Evolutionary conservation across 1,140 invertebrate species (phyloP).

Genomic region (Maconellicoccus hirsutus): DNA sequence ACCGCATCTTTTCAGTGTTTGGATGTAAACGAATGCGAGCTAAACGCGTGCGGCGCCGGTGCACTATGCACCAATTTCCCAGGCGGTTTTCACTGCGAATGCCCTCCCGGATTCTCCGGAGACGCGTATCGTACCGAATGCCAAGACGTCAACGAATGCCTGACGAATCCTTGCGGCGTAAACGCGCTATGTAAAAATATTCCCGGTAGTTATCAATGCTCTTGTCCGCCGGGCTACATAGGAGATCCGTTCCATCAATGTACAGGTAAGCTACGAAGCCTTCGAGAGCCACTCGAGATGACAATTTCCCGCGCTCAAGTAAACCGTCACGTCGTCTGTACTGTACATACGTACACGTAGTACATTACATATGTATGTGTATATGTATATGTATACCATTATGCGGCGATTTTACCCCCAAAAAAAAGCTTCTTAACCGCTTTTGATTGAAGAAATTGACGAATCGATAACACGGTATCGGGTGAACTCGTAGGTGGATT

Average conservation of each 20-base stretch:
- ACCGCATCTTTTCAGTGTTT: slow-evolving; percentile 47
- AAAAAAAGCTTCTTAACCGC: too few relatives aligned
- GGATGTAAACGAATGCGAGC: slow-evolving; percentile 71
- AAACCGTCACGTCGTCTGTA: too few relatives aligned
- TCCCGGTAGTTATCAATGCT: slow-evolving; percentile 58
- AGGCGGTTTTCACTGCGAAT: slow-evolving; percentile 68
- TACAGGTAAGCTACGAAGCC: slow-evolving; percentile 43
- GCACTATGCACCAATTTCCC: slow-evolving; percentile 67
- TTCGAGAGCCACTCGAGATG: background rate
- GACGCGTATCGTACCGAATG: slow-evolving; percentile 52
- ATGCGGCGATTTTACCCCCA: too few relatives aligned
- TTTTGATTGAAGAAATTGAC: too few relatives aligned
- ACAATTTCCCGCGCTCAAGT: background rate
- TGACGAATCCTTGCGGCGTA: slow-evolving; percentile 50
- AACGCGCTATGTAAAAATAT: slow-evolving; percentile 59
- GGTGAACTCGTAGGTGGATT: too few relatives aligned
- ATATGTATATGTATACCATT: too few relatives aligned
- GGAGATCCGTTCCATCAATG: slow-evolving; percentile 60
- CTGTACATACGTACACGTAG: background rate
- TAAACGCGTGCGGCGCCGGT: slow-evolving; percentile 59
- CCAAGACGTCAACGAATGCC: slow-evolving; percentile 56
- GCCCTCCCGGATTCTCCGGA: slow-evolving; percentile 64
- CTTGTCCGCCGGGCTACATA: slow-evolving; percentile 60
- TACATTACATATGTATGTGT: background rate
- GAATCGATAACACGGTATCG: too few relatives aligned